Evolutionary conservation across 2,797 vertebrate genomes (phyloP), one percentile per base, ranked within the genome.

Genomic region (Dallia pectoralis): DNA sequence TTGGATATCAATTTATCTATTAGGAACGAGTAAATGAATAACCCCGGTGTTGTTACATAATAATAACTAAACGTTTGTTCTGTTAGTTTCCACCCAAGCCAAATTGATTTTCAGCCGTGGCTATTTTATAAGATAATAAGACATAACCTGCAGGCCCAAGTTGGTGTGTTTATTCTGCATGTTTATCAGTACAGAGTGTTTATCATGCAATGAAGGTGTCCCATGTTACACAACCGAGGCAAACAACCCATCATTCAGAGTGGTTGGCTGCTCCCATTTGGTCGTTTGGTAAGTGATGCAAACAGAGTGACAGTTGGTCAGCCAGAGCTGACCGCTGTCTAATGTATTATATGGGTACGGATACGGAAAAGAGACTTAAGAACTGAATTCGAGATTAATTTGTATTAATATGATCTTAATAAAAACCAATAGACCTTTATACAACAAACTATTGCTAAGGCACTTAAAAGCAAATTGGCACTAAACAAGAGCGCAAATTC

Each of bases 181-280:
- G 4, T 1, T 6, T 4, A 74, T 51, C 56, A 51, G 22, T 48
- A 22, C 44, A 29, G 0, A 22, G 29, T 9, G 51, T 4, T 15
- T 66, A 72, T 14, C 74, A 78, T 74, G 32, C n/a, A 30, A 74
- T 27, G 70, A 1, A 53, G 7, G 25, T 65, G 25, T 27, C 40
- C 48, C 14, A 25, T 5, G 70, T 81, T 75, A 77, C 70, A 72
- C 75, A 82, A 81, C 47, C 61, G 69, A 53, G 70, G 78, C 79
- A 78, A 25, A 65, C n/a, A 69, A 51, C 56, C 79, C 62, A 71
- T 47, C 48, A 73, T 56, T 72, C 33, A 70, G 32, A 74, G 8
- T 32, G 27, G 19, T 9, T 44, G 47, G 71, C 73, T 62, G 9
- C 40, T 36, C 30, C 51, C 63, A 71, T 77, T 67, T 82, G 78